A percentile compares a stretch with the other conserved stretches of the same genome.
Evolutionary conservation across 2,888 invertebrate genomes (phyloP).

Genomic region (Torymus texanus): DNA sequence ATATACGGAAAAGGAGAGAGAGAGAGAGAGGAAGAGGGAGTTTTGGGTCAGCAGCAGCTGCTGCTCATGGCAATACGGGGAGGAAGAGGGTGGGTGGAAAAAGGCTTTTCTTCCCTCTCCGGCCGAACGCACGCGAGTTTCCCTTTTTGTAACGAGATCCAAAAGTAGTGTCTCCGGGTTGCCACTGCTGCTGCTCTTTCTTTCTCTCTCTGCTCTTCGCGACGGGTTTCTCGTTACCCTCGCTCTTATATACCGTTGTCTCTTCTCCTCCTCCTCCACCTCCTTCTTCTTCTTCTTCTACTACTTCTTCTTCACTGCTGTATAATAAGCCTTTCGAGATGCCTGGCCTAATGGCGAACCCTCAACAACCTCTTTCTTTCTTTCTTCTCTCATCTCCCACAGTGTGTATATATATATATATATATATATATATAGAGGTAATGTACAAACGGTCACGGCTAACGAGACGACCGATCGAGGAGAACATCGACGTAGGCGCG

Average conservation of each 20-base stretch:
- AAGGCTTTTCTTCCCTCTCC: neutral
- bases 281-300: neutral
- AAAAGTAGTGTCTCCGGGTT: conserved; percentile 29
- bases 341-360: conserved; percentile 11
- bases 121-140: neutral
- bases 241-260: too few species aligned
- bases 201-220: neutral
- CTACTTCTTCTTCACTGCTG: neutral
- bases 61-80: too few species aligned
- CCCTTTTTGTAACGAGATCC: conserved; percentile 34
- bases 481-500: too few species aligned
- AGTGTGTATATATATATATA: too few species aligned
- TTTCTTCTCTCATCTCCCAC: neutral
- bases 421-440: too few species aligned
- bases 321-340: conserved; percentile 27
- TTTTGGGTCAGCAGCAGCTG: too few species aligned
- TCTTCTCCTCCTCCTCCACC: neutral
- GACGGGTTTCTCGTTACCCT: conserved; percentile 7
- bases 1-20: too few species aligned
- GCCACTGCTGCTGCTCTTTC: neutral
- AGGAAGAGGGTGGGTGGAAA: neutral
- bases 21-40: too few species aligned
- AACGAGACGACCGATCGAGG: too few species aligned
- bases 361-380: neutral
- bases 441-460: too few species aligned